These are phyloP conservation scores for Diorhabda elongata DNA, from an alignment of 1,140 invertebrate species.

Conservation along the genomic window DNA sequence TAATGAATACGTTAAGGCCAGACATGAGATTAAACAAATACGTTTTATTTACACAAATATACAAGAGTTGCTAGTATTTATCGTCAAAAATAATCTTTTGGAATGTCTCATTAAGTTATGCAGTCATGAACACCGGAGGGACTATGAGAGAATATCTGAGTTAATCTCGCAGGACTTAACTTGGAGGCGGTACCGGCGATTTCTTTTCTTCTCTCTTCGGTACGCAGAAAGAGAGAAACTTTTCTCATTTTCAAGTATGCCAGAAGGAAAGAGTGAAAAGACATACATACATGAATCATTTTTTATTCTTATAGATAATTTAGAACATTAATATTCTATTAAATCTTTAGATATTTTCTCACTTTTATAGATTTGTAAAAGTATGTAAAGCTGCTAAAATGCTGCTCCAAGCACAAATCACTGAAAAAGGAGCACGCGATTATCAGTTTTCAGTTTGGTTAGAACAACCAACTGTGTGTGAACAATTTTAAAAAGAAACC, in stretches of 20 bases:
- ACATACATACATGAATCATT: background rate
- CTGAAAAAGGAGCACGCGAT: no score
- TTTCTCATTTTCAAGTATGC: background rate
- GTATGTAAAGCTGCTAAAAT: no score
- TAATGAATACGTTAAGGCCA: background rate
- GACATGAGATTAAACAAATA: constrained; percentile 6
- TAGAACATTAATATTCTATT: no score
- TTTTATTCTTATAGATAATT: no score
- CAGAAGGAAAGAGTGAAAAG: background rate
- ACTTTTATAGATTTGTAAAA: no score
- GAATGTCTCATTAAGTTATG: constrained; percentile 28
- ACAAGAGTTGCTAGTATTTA: constrained; percentile 19
- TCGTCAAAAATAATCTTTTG: constrained; percentile 23
- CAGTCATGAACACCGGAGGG: constrained; percentile 28
- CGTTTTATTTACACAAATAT: constrained; percentile 18
- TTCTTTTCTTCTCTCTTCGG: background rate
- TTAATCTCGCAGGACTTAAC: background rate
- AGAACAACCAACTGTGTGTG: no score
- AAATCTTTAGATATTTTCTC: no score
- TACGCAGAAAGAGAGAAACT: background rate
- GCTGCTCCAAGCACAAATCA: no score
- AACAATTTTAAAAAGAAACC: no score
- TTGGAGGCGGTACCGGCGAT: background rate
- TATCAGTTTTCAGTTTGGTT: no score
- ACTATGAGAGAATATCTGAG: constrained; percentile 11